Evolutionary conservation across 2,113 vertebrate species (phyloP).

Genomic region (Numida meleagris): DNA sequence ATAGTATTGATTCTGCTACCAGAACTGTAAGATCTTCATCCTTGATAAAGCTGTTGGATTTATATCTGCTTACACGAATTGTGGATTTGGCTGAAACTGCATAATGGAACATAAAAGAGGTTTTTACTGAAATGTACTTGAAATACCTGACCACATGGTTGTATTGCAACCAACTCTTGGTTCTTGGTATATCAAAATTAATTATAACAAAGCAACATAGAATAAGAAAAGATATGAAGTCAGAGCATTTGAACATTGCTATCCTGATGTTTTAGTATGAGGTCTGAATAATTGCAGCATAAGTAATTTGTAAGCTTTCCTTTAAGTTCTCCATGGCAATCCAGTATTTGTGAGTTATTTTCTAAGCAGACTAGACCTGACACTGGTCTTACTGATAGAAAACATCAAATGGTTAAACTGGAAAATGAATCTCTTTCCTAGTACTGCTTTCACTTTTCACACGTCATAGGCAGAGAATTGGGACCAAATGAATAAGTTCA

Average conservation of each 20-base stretch:
- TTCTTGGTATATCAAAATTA: constrained; percentile 37
- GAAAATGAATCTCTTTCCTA: neutral
- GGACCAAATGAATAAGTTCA: neutral
- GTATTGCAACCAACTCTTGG: neutral
- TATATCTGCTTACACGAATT: neutral
- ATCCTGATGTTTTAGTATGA: neutral
- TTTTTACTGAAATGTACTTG: neutral
- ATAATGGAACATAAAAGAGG: neutral
- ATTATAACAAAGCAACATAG: neutral
- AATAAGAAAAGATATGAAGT: neutral
- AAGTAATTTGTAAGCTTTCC: neutral
- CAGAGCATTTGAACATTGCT: neutral
- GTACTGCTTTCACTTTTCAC: neutral
- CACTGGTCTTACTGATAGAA: neutral
- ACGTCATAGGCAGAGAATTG: neutral
- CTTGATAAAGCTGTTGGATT: neutral
- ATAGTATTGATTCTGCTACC: neutral
- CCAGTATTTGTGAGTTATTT: neutral
- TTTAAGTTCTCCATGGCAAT: neutral
- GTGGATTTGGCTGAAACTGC: neutral
- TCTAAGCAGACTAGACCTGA: neutral
- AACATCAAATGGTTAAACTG: neutral
- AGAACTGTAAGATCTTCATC: neutral
- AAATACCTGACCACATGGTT: neutral
- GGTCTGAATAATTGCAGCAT: neutral